These are phyloP conservation scores for Abrostola tripartita DNA, from an alignment of 2,888 invertebrate species.

Conservation along the genomic window DNA sequence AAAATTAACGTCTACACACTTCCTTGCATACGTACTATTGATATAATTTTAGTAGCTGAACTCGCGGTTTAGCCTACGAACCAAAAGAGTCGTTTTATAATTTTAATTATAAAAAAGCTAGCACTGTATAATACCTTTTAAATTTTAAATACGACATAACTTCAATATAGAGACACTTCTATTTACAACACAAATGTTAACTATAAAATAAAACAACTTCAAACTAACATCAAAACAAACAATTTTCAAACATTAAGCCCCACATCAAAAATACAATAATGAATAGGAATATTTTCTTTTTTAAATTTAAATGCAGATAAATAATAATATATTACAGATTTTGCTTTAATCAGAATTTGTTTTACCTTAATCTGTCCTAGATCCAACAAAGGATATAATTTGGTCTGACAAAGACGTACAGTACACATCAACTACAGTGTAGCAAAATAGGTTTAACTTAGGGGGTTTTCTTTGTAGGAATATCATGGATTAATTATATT, in stretches of 20 bases:
- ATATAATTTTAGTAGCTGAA: too few species aligned
- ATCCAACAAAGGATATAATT: slow-evolving; percentile 36
- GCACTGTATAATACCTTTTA: too few species aligned
- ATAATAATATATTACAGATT: slow-evolving; percentile 37
- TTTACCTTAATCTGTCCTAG: slow-evolving; percentile 40
- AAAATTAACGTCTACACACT: neutral
- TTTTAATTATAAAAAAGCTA: too few species aligned
- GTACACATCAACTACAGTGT: neutral
- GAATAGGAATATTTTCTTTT: slow-evolving; percentile 29
- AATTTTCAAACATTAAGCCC: too few species aligned
- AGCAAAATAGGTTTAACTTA: neutral
- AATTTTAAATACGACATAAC: too few species aligned
- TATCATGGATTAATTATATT: neutral
- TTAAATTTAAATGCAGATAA: too few species aligned
- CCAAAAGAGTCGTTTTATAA: too few species aligned
- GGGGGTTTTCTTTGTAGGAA: neutral
- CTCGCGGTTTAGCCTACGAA: too few species aligned
- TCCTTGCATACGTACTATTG: too few species aligned
- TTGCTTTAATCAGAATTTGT: slow-evolving; percentile 24
- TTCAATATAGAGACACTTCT: too few species aligned
- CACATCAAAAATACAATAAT: slow-evolving; percentile 13
- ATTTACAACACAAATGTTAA: too few species aligned
- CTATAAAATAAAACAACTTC: too few species aligned
- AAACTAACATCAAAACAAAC: neutral
- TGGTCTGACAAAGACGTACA: slow-evolving; percentile 19